These are phyloP conservation scores for Cecropterus lyciades DNA, from an alignment of 1,140 invertebrate genomes.

Conservation along the genomic window DNA sequence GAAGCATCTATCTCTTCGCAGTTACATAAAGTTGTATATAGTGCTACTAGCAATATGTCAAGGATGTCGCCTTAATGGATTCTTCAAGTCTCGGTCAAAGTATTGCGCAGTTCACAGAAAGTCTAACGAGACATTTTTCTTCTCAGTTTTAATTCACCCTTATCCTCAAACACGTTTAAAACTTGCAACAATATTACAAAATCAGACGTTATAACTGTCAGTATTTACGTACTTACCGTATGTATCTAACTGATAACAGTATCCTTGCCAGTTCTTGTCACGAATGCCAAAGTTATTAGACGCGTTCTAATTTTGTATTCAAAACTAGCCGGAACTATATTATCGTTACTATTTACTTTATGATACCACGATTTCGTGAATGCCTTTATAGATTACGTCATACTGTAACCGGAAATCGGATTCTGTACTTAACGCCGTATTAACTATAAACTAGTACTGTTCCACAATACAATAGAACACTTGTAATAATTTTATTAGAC, in stretches of 20 bases:
- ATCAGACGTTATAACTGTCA: slow-evolving; percentile 14
- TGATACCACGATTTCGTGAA: slow-evolving; percentile 29
- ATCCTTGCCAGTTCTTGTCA: slow-evolving; percentile 29
- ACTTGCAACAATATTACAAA: slow-evolving; percentile 11
- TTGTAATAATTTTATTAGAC: background rate
- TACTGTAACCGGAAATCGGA: slow-evolving; percentile 12
- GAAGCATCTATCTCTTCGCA: slow-evolving; percentile 13
- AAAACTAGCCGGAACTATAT: slow-evolving; percentile 32
- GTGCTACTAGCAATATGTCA: slow-evolving; percentile 51
- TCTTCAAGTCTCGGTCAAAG: slow-evolving; percentile 58
- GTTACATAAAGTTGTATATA: slow-evolving; percentile 31
- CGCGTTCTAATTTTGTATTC: slow-evolving; percentile 25
- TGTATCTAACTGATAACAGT: slow-evolving; percentile 18
- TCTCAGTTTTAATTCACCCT: background rate
- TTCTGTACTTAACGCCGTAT: slow-evolving; percentile 1
- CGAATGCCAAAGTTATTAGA: slow-evolving; percentile 34
- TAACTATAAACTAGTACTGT: background rate
- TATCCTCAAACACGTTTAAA: slow-evolving; percentile 9
- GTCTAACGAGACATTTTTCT: slow-evolving; percentile 49
- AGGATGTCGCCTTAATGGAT: slow-evolving; percentile 65
- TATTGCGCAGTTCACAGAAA: slow-evolving; percentile 63
- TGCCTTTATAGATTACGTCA: slow-evolving; percentile 26
- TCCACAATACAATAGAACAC: background rate
- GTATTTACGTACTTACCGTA: slow-evolving; percentile 9
- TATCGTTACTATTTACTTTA: slow-evolving; percentile 27